phyloP scores from a whole-genome alignment of 2,113 vertebrate species.

The Trematomus loennbergii region DNA sequence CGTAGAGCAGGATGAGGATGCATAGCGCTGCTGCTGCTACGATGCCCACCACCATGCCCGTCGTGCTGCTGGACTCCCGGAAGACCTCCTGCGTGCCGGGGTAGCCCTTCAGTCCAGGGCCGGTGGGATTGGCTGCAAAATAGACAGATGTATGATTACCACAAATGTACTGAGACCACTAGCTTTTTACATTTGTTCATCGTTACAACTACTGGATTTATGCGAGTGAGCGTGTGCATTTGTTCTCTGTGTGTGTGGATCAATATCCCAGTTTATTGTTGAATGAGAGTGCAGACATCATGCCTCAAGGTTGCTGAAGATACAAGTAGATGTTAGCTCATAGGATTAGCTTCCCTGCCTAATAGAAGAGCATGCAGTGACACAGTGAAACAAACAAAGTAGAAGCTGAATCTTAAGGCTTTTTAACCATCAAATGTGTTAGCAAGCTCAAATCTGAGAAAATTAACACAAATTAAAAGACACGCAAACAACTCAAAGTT shows the following conservation, averaged over 20 bases:
- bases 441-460: constrained; percentile 22
- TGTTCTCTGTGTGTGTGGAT: constrained; percentile 30
- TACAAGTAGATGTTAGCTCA: constrained; percentile 30
- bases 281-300: constrained; percentile 11
- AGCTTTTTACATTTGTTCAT: constrained; percentile 12
- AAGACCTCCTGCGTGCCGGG: constrained; percentile 93
- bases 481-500: background rate
- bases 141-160: constrained; percentile 65
- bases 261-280: constrained; percentile 34
- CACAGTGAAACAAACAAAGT: constrained; percentile 21
- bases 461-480: background rate
- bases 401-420: constrained; percentile 7
- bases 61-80: constrained; percentile 96
- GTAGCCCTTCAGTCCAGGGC: constrained; percentile 88
- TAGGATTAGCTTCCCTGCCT: constrained; percentile 5
- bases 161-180: background rate
- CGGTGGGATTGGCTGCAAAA: constrained; percentile 92
- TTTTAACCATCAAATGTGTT: constrained; percentile 10
- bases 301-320: constrained; percentile 3
- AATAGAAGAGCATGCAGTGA: constrained; percentile 15
- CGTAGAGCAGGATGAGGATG: constrained; percentile 98
- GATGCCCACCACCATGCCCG: constrained; percentile 98
- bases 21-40: constrained; percentile 96
- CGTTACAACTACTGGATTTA: constrained; percentile 8
- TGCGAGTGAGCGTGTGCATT: constrained; percentile 10